phyloP scores from a whole-genome alignment of 2,888 invertebrate genomes.

The Pherbina coryleti region DNA sequence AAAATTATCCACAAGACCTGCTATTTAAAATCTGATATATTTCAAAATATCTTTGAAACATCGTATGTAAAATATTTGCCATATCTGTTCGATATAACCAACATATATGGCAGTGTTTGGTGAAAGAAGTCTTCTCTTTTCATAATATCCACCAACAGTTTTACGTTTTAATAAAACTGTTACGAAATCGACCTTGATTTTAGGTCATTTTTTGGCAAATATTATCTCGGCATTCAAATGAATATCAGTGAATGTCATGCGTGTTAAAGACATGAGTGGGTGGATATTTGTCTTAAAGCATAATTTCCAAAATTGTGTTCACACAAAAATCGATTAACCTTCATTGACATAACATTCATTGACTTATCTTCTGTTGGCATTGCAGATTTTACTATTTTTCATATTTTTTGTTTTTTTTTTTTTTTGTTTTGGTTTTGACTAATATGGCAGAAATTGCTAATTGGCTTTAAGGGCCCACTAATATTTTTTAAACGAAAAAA shows the following conservation, averaged over 20 bases:
- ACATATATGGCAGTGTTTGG: no score
- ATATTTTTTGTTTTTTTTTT: no score
- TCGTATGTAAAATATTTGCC: no score
- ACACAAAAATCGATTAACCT: not conserved
- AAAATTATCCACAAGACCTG: no score
- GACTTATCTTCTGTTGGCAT: not conserved
- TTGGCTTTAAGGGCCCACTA: not conserved
- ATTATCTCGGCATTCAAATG: not conserved
- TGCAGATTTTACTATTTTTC: not conserved
- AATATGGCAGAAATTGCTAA: not conserved
- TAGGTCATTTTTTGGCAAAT: slow-evolving; percentile 23
- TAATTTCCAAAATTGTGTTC: not conserved
- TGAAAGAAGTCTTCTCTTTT: no score
- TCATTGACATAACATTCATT: not conserved
- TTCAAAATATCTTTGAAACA: no score
- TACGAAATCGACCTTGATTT: slow-evolving; percentile 18
- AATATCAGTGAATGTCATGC: not conserved
- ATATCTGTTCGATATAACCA: no score
- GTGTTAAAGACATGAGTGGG: not conserved
- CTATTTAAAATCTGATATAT: no score
- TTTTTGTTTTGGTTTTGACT: not conserved
- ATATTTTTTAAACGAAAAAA: no score
- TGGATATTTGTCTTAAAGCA: not conserved
- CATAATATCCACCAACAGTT: no score
- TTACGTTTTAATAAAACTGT: no score